Evolutionary conservation across 1,140 invertebrate genomes (phyloP), one percentile per base, ranked within the genome.

Genomic region (Bradynema listronoti): DNA sequence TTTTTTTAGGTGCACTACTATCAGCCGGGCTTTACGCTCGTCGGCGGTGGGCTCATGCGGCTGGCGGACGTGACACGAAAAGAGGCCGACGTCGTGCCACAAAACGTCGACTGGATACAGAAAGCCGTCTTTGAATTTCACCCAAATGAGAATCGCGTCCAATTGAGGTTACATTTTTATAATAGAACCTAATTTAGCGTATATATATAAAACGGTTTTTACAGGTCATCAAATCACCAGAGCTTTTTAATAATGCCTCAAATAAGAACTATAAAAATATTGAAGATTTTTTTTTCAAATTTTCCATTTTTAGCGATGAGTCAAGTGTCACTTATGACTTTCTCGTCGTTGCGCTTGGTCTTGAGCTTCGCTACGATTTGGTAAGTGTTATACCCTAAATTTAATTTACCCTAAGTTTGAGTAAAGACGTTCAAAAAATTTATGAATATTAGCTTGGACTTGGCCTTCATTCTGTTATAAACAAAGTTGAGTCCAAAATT

Each of bases 1-100:
- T n/a, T n/a, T 71, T 74, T 79, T 2, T 75, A 91, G 88, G 80
- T 81, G 11, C 92, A 97, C 80, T 96, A 93, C 80, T 96, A 97
- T 81, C 92, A 98, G 79, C 90, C 93, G 0, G 82, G 94, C 70
- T 95, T 88, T 80, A 97, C 92, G 0, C 80, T 97, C 36, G 85
- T 96, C 39, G 93, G 91, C 0, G 90, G 86, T n/a, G 91, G 90
- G 0, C 83, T 92, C 42, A 89, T 86, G 75, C 81, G 79, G 9
- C 69, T 94, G 7, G 78, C 84, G 3, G 78, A 85, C 0, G 85
- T 87, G 1, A 80, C 80, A 19, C 83, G 83, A 46, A 67, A 91
- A 86, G 83, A 78, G 77, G 60, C 68, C 55, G 56, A 33, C 3
- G 7, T 43, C 7, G 29, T 64, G 1, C 50, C 62, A 25, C 52